These are phyloP conservation scores for Anguilla pacifica DNA, from an alignment of 2,797 vertebrate species.

Conservation along the genomic window DNA sequence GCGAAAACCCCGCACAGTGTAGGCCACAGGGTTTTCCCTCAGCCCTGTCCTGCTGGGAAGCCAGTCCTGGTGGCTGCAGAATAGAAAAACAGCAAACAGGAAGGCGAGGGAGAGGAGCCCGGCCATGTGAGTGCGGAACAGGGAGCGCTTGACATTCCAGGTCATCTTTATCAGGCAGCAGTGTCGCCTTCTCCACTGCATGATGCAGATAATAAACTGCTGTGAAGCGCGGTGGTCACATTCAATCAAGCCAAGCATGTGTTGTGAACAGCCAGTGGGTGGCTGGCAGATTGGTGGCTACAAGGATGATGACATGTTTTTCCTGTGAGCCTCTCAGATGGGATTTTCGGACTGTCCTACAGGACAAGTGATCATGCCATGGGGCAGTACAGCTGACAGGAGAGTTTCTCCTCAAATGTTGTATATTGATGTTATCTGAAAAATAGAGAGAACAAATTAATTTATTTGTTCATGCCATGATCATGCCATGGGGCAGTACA, in stretches of 20 bases:
- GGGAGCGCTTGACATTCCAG: constrained; percentile 85
- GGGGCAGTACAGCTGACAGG: constrained; percentile 56
- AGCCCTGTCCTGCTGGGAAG: constrained; percentile 67
- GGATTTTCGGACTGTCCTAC: not conserved
- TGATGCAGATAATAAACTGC: constrained; percentile 69
- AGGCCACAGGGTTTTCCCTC: constrained; percentile 79
- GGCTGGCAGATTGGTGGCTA: constrained; percentile 4
- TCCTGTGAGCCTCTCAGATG: constrained; percentile 6
- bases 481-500: constrained; percentile 56
- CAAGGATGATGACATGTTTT: constrained; percentile 5
- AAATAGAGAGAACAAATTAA: not conserved
- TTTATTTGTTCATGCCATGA: constrained; percentile 24
- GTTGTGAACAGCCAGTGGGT: constrained; percentile 40
- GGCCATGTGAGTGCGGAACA: constrained; percentile 81
- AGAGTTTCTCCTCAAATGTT: constrained; percentile 11
- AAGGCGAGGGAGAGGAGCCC: constrained; percentile 80
- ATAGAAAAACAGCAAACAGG: constrained; percentile 80
- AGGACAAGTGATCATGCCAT: constrained; percentile 59
- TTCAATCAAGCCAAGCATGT: constrained; percentile 72
- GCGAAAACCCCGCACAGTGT: constrained; percentile 79
- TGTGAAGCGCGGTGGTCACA: constrained; percentile 59
- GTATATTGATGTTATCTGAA: constrained; percentile 27
- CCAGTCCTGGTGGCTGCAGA: constrained; percentile 85
- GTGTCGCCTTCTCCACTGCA: constrained; percentile 97
- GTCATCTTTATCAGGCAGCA: constrained; percentile 97